Evolutionary conservation across 2,113 vertebrate genomes (phyloP).

Genomic region (Spheniscus mendiculus): DNA sequence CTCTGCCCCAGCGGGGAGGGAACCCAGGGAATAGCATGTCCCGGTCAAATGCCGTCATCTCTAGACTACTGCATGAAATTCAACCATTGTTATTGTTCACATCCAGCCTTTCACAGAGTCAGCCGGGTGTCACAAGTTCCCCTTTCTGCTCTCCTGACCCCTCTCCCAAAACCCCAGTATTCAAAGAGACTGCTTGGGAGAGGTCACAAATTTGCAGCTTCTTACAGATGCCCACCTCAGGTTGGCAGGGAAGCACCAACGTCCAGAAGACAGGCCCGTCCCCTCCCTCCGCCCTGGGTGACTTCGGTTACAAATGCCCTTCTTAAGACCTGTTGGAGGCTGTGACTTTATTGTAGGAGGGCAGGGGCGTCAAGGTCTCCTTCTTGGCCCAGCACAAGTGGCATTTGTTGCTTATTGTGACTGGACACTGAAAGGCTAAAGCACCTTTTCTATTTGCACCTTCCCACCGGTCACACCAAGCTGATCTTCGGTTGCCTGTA

Average conservation of each 20-base stretch:
- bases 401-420: neutral
- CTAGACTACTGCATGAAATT: neutral
- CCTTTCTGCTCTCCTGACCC: neutral
- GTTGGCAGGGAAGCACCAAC: rapidly evolving
- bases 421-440: neutral
- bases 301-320: neutral
- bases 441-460: neutral
- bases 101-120: neutral
- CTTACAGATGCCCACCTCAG: neutral
- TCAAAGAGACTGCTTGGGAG: neutral
- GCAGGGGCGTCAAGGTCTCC: neutral
- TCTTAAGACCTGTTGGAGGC: neutral
- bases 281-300: rapidly evolving
- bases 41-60: rapidly evolving
- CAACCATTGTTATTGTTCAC: rapidly evolving
- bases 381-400: neutral
- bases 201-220: neutral
- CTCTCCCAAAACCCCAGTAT: neutral
- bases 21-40: neutral
- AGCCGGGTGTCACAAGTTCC: rapidly evolving
- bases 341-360: neutral
- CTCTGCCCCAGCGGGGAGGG: too few species aligned
- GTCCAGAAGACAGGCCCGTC: neutral
- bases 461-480: too few species aligned
- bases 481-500: neutral